These are phyloP conservation scores for Fistularia tabacaria DNA, from an alignment of 2,797 vertebrate species.

Conservation along the genomic window DNA sequence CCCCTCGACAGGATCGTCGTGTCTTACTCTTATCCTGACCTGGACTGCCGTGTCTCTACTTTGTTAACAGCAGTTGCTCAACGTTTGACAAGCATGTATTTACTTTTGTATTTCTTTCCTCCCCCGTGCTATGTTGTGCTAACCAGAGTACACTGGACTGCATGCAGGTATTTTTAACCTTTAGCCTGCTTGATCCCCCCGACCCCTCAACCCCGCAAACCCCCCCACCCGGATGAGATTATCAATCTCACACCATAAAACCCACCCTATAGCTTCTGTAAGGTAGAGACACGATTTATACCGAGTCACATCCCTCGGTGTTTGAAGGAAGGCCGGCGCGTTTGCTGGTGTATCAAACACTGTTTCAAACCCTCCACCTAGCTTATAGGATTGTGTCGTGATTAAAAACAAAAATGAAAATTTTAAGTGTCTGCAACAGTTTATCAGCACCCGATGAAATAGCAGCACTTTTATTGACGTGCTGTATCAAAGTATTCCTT, in stretches of 20 bases:
- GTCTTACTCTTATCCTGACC: conserved; percentile 29
- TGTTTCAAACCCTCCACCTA: too few species aligned
- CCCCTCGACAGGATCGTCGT: conserved; percentile 15
- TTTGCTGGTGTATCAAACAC: background rate
- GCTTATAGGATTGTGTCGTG: too few species aligned
- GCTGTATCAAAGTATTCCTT: too few species aligned
- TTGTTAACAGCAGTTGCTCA: conserved; percentile 48
- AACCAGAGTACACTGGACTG: conserved; percentile 94
- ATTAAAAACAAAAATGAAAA: too few species aligned
- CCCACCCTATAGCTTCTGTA: conserved; percentile 4
- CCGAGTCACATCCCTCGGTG: background rate
- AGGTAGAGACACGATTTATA: conserved; percentile 15
- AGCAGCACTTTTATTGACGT: too few species aligned
- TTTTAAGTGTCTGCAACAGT: too few species aligned
- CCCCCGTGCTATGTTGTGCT: conserved; percentile 55
- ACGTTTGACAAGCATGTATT: conserved; percentile 63
- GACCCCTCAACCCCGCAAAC: background rate
- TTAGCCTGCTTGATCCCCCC: conserved; percentile 16
- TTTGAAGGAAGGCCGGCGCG: background rate
- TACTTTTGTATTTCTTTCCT: conserved; percentile 33
- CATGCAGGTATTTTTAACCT: conserved; percentile 89
- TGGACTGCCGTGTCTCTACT: conserved; percentile 44
- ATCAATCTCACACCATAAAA: conserved; percentile 9
- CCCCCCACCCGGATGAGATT: background rate
- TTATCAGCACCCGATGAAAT: too few species aligned